Conservation (phyloP, 2,888 invertebrate species). For the Drosophila recens region DNA sequence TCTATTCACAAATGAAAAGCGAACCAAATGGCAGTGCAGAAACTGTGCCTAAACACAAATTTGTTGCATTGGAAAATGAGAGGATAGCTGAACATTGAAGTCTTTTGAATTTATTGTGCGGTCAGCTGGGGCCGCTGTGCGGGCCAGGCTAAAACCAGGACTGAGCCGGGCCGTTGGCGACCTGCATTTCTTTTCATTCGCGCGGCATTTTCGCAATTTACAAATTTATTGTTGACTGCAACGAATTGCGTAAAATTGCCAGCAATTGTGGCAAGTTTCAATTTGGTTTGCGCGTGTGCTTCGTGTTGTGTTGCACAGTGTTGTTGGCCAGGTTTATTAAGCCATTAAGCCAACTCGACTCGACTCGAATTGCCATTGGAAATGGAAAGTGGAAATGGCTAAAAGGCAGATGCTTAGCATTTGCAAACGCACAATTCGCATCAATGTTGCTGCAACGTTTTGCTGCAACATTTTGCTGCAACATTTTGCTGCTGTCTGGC, state of each 20-base stretch:
- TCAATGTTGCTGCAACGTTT: slow-evolving; percentile 27
- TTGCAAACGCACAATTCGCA: slow-evolving; percentile 33
- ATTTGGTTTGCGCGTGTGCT: slow-evolving; percentile 50
- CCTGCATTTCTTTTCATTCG: slow-evolving; percentile 74
- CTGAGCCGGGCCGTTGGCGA: slow-evolving; percentile 36
- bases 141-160: slow-evolving; percentile 11
- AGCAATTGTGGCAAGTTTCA: slow-evolving; percentile 77
- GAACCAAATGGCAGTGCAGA: slow-evolving; percentile 56
- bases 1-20: slow-evolving; percentile 56
- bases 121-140: slow-evolving; percentile 37
- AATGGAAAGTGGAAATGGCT: slow-evolving; percentile 48
- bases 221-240: slow-evolving; percentile 80
- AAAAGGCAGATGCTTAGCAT: slow-evolving; percentile 5
- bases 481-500: neutral
- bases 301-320: slow-evolving; percentile 11
- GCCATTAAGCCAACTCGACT: slow-evolving; percentile 43
- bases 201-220: slow-evolving; percentile 62
- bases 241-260: slow-evolving; percentile 80
- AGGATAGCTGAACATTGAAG: slow-evolving; percentile 41
- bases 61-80: slow-evolving; percentile 54
- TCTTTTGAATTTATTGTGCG: slow-evolving; percentile 72
- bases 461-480: slow-evolving; percentile 25
- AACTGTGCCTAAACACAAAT: slow-evolving; percentile 68
- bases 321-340: slow-evolving; percentile 48
- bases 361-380: slow-evolving; percentile 17